Conservation (phyloP, 2,113 vertebrate genomes). For the Sterna hirundo region DNA sequence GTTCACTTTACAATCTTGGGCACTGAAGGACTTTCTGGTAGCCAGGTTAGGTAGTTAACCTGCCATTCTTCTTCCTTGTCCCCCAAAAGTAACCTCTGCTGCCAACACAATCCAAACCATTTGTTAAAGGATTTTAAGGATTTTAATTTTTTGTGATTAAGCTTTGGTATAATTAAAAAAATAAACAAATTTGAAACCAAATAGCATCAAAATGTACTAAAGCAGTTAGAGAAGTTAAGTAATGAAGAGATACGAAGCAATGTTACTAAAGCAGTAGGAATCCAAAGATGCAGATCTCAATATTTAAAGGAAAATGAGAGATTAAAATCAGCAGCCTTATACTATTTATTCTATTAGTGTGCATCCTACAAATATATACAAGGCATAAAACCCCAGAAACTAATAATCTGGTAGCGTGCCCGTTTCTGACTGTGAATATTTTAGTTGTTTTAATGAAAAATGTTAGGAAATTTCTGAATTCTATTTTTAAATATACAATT, state of each 20-base stretch:
- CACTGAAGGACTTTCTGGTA: not conserved
- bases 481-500: not conserved
- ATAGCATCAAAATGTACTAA: not conserved
- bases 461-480: not conserved
- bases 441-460: not conserved
- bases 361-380: not conserved
- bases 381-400: not conserved
- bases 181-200: not conserved
- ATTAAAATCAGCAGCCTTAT: not conserved
- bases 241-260: not conserved
- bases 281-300: not conserved
- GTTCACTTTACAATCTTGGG: not conserved
- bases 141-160: not conserved
- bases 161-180: not conserved
- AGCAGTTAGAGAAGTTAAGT: not conserved
- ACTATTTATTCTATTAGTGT: not conserved
- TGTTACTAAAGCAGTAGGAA: not conserved
- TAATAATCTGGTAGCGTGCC: not conserved
- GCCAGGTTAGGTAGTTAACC: not conserved
- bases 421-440: not conserved
- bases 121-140: not conserved
- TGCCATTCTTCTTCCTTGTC: not conserved
- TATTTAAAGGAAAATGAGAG: not conserved
- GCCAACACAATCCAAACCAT: not conserved
- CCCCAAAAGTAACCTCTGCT: not conserved